These are phyloP conservation scores for Synanthedon myopaeformis DNA, from an alignment of 2,888 invertebrate genomes.

Conservation along the genomic window DNA sequence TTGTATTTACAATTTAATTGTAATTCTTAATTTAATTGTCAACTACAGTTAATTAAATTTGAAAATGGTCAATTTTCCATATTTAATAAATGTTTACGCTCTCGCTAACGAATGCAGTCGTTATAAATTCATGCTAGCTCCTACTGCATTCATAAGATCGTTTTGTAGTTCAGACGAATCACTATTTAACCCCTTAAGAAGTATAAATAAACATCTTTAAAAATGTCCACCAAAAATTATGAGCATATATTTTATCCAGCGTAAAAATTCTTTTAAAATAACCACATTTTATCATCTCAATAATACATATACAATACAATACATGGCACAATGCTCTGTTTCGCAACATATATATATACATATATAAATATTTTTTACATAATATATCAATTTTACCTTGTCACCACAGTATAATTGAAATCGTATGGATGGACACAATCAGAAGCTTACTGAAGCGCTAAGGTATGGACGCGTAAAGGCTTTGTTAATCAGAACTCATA, in stretches of 20 bases:
- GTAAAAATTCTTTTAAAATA: slow-evolving; percentile 64
- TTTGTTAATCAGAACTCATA: too few species aligned
- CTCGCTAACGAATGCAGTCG: too few species aligned
- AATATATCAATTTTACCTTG: slow-evolving; percentile 61
- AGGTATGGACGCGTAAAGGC: slow-evolving; percentile 13
- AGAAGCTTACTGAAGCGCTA: slow-evolving; percentile 62
- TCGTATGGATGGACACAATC: slow-evolving; percentile 67
- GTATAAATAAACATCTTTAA: slow-evolving; percentile 66
- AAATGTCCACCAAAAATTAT: slow-evolving; percentile 67
- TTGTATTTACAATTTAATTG: too few species aligned
- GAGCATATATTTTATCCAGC: slow-evolving; percentile 57
- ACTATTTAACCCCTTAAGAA: slow-evolving; percentile 48
- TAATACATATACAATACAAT: slow-evolving; percentile 64
- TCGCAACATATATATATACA: slow-evolving; percentile 12
- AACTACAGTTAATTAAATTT: too few species aligned
- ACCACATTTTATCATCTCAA: slow-evolving; percentile 48
- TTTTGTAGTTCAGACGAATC: slow-evolving; percentile 27
- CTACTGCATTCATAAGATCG: slow-evolving; percentile 39
- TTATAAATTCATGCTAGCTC: slow-evolving; percentile 7
- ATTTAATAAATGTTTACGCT: too few species aligned
- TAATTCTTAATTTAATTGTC: too few species aligned
- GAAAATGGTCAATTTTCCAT: background rate
- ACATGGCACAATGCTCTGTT: slow-evolving; percentile 67
- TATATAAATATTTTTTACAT: slow-evolving; percentile 39
- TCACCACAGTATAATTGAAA: slow-evolving; percentile 68